phyloP scores from a whole-genome alignment of 2,113 vertebrate genomes.

The Pardalotus punctatus region DNA sequence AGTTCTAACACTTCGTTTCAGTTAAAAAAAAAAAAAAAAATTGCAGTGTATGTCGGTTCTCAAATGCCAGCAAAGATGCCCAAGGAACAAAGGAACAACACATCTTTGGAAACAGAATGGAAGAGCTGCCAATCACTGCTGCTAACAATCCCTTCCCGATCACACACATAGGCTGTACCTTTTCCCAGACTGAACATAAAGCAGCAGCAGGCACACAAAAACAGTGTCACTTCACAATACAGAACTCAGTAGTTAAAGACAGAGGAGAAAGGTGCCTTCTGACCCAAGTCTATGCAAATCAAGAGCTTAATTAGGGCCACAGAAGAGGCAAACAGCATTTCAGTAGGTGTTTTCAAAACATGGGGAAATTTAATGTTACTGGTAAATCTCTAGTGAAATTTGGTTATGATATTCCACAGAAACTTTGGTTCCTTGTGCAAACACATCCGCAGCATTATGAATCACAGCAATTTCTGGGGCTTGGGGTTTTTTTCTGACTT shows the following conservation, averaged over 20 bases:
- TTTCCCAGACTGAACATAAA: rapidly evolving
- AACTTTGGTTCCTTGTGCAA: background rate
- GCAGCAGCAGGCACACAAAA: background rate
- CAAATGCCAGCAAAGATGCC: background rate
- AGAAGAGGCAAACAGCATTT: background rate
- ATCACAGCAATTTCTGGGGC: background rate
- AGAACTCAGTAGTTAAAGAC: background rate
- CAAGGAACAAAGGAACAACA: rapidly evolving
- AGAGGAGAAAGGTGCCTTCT: background rate
- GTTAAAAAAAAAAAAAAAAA: background rate
- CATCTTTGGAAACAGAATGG: background rate
- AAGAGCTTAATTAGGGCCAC: background rate
- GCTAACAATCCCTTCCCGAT: rapidly evolving
- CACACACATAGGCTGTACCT: rapidly evolving
- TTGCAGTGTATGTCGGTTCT: background rate
- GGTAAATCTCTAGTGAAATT: background rate
- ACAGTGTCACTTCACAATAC: background rate
- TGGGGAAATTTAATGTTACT: background rate
- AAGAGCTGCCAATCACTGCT: background rate
- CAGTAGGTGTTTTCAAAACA: background rate
- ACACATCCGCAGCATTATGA: background rate
- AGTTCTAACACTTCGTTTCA: background rate
- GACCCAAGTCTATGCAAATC: background rate
- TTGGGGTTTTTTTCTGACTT: background rate
- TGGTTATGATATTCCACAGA: background rate